A percentile compares a stretch with the other conserved stretches of the same genome.
Conservation (phyloP, 2,113 vertebrate species). For the Platichthys flesus region DNA sequence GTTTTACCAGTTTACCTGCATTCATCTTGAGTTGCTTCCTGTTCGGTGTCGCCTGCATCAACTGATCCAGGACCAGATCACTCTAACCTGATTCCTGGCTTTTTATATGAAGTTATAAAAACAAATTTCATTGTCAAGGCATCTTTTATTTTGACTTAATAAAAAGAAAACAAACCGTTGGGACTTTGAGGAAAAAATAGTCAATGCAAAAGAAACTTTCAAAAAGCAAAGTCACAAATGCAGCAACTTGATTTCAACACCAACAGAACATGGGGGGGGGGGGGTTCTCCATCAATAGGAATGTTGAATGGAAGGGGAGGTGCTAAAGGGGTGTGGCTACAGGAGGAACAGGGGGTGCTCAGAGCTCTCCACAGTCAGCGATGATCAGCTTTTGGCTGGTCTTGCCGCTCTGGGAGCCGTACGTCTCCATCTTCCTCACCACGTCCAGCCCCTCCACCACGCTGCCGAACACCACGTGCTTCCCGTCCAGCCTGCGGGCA, state of each 20-base stretch:
- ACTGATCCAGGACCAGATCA: too few relatives aligned
- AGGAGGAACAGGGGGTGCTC: slow-evolving; percentile 32
- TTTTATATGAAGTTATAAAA: too few relatives aligned
- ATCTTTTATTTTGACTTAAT: slow-evolving; percentile 64
- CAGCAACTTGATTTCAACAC: slow-evolving; percentile 57
- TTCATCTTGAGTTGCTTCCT: too few relatives aligned
- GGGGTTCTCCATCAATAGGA: slow-evolving; percentile 62
- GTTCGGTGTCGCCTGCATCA: too few relatives aligned
- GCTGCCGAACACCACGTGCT: slow-evolving; percentile 93
- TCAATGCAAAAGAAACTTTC: slow-evolving; percentile 71
- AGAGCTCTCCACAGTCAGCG: slow-evolving; percentile 88
- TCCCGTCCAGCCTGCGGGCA: slow-evolving; percentile 91
- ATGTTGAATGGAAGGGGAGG: slow-evolving; percentile 62
- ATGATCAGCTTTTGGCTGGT: slow-evolving; percentile 82
- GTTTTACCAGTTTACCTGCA: too few relatives aligned
- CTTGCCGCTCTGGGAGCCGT: slow-evolving; percentile 84
- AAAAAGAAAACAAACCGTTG: slow-evolving; percentile 47
- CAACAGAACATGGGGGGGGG: slow-evolving; percentile 33
- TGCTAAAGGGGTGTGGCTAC: slow-evolving; percentile 26
- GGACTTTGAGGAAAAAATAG: slow-evolving; percentile 49
- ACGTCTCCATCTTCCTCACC: slow-evolving; percentile 81
- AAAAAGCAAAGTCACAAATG: slow-evolving; percentile 75
- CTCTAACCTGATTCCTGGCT: too few relatives aligned
- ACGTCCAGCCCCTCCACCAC: slow-evolving; percentile 87
- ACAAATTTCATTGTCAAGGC: slow-evolving; percentile 40